Base-by-base conservation (phyloP, 2,797 vertebrate species). In the Phoebastria nigripes region DNA sequence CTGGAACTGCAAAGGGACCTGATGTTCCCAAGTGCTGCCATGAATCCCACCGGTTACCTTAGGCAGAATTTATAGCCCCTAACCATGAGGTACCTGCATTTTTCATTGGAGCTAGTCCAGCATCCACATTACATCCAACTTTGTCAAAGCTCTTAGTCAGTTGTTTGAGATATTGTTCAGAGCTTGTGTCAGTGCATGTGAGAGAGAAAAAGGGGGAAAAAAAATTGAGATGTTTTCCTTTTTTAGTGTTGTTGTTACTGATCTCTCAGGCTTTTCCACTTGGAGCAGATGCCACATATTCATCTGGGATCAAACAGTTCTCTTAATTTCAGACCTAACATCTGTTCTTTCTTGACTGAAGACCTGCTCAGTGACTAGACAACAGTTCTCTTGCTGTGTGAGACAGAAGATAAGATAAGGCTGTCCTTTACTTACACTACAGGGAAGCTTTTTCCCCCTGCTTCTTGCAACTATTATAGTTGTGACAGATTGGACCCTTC, bases 301-400 rank as follows among this genome's bases (percentile, higher is more conserved):
- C 55, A 82, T 67, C n/a, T 80, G 55, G 52, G 83, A 89, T 85
- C 13, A 87, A 95, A 46, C 8, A 54, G 6, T 77, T 80, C 21
- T 88, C 83, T 80, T 87, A 51, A 92, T 96, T 96, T 89, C 78
- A 90, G 69, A 71, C 22, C 26, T 58, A 89, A 87, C 35, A 85
- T 74, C 93, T 95, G 74, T 19, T 65, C 63, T 74, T 94, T 61
- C 69, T 83, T 94, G 39, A 65, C 76, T 78, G 58, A 89, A 81
- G 69, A 83, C 49, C 66, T 77, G 8, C 56, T 82, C 15, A 26
- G 29, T 42, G 42, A 54, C 41, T 82, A 87, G 39, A 82, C 35
- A 95, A 80, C 33, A 61, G 41, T 67, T 89, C 93, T 87, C 37
- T 63, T 89, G 22, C 49, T 46, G 5, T 87, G 51, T 74, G 56